Evolutionary conservation across 2,888 invertebrate species (phyloP).

Genomic region (Brachypterus glaber): DNA sequence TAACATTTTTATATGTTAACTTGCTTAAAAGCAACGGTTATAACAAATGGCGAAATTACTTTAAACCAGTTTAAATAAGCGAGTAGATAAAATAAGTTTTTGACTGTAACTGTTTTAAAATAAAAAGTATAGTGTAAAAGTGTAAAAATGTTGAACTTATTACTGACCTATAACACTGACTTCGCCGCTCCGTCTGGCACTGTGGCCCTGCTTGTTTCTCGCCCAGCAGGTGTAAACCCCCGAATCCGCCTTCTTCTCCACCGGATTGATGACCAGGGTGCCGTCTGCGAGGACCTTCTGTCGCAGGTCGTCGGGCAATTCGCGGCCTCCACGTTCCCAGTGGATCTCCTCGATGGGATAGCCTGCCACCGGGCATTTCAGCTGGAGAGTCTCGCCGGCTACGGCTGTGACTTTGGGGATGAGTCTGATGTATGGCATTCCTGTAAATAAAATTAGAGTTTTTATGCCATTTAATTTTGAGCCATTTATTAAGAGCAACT

Average conservation of each 20-base stretch:
- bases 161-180: constrained; percentile 67
- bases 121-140: not conserved
- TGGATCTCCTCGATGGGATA: constrained; percentile 72
- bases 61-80: no score
- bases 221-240: constrained; percentile 76
- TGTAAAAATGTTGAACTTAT: not conserved
- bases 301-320: constrained; percentile 68
- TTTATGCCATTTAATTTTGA: no score
- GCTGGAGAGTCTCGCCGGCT: constrained; percentile 61
- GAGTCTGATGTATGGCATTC: constrained; percentile 67
- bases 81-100: no score
- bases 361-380: constrained; percentile 75
- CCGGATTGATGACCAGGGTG: constrained; percentile 62
- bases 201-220: constrained; percentile 66
- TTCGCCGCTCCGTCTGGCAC: constrained; percentile 62
- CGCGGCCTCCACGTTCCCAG: constrained; percentile 66
- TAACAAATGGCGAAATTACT: no score
- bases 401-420: constrained; percentile 76
- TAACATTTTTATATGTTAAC: no score
- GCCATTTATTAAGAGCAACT: no score
- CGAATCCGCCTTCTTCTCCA: constrained; percentile 64
- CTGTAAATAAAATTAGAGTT: constrained; percentile 42
- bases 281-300: constrained; percentile 68
- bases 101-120: not conserved
- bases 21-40: no score